Percentiles rank a stretch among this genome's conserved stretches.
Evolutionary conservation across 2,888 invertebrate species (phyloP).

Genomic region (Chrysina gloriosa): DNA sequence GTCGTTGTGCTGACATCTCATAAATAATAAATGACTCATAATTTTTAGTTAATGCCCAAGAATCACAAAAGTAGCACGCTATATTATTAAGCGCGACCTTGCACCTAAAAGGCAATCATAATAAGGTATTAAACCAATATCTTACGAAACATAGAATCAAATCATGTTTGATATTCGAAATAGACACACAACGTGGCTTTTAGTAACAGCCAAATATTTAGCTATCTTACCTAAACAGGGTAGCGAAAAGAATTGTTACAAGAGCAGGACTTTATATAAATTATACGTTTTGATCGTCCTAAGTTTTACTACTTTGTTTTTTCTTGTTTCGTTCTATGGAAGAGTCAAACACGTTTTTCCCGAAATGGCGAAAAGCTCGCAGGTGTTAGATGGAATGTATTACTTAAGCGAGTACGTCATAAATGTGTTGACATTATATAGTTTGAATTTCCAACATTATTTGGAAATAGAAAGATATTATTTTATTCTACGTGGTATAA

Average conservation of each 20-base stretch:
- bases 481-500: not conserved
- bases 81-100: not conserved
- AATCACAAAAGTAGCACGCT: conserved; percentile 1
- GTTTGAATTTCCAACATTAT: not conserved
- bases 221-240: not conserved
- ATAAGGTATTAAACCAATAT: not conserved
- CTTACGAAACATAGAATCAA: not conserved
- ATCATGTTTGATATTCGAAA: not conserved
- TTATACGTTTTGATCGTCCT: not conserved
- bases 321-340: not conserved
- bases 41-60: not conserved
- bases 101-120: not conserved
- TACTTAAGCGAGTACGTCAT: conserved; percentile 8
- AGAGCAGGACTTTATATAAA: not conserved
- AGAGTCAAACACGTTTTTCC: conserved; percentile 3
- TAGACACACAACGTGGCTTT: not conserved
- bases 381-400: conserved; percentile 18
- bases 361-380: conserved; percentile 6
- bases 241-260: not conserved
- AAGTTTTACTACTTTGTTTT: not conserved
- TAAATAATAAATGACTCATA: not conserved
- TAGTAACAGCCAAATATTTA: not conserved
- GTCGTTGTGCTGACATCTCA: not conserved
- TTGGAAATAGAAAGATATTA: not conserved
- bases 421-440: not conserved